Base-by-base conservation (phyloP, 2,888 invertebrate species). In the Chalcosyrphus nemorum region DNA sequence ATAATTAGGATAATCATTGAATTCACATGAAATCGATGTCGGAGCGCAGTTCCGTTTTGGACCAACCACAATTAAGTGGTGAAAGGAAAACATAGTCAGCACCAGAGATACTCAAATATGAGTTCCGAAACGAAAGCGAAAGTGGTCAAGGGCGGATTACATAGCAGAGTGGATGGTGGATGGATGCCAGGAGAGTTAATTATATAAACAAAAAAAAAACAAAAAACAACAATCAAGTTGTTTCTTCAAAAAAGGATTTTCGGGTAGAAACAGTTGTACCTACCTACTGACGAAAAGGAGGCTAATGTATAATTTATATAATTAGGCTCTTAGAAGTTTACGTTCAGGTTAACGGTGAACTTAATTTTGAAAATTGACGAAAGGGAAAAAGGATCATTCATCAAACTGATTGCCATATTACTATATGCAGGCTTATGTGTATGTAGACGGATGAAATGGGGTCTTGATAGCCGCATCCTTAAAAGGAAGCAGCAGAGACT, bases 1-100 rank as follows among this genome's bases (percentile, higher is more conserved):
- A 52, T 80, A 84, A 84, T 84, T 80, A 84, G 84, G 84, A 84
- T 84, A 84, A 84, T 84, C 84, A 84, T 80, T 80, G 84, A 80
- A 75, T 80, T 84, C 52, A 70, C 56, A 52, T 75, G 80, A 75
- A 78, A 63, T 84, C 84, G 70, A 80, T 80, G 74, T 77, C 66
- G 65, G 71, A 7, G 38, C n/a, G n/a, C 66, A 54, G 71, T 77
- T 82, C 81, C 81, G 82, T 78, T 82, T 82, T 72, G 61, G 78
- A 63, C 19, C 61, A 43, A 63, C 72, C 82, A 68, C 82, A 82
- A 78, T 82, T 78, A 78, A 82, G 82, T 82, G 82, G 82, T 72
- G 82, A 82, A 78, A 82, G 82, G 78, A 71, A 77, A 81, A 71
- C 71, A 43, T 9, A 27, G 4, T 7, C 6, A 4, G 47, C 17